phyloP scores from a whole-genome alignment of 2,113 vertebrate species.

The Heliornis fulica region DNA sequence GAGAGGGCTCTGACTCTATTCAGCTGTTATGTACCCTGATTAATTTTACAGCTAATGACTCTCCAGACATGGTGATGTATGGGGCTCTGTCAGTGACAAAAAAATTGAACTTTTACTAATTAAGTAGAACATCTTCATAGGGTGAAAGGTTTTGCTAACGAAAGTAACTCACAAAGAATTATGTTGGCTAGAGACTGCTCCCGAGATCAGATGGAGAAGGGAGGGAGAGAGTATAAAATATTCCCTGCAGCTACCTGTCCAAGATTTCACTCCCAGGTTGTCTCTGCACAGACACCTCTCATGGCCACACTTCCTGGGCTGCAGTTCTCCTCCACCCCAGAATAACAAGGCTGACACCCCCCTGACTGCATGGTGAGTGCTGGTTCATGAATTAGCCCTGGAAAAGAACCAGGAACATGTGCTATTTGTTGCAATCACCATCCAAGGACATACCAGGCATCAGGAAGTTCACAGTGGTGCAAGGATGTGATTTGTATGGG shows the following conservation, averaged over 20 bases:
- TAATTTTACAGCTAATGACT: conserved; percentile 72
- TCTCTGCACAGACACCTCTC: background rate
- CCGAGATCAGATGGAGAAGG: background rate
- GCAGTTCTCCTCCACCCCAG: background rate
- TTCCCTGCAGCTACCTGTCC: background rate
- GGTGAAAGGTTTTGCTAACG: conserved; percentile 74
- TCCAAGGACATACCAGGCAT: background rate
- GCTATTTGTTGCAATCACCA: background rate
- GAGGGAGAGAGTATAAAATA: background rate
- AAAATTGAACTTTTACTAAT: conserved; percentile 74
- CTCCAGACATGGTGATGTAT: conserved; percentile 65
- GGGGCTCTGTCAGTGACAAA: conserved; percentile 58
- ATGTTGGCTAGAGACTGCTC: conserved; percentile 53
- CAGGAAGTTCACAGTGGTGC: rapidly evolving
- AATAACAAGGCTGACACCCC: background rate
- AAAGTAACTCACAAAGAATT: conserved; percentile 74
- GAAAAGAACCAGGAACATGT: background rate
- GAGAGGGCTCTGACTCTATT: conserved; percentile 19
- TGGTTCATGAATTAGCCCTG: background rate
- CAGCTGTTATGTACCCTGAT: conserved; percentile 53
- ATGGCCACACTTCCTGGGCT: background rate
- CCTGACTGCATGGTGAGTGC: background rate
- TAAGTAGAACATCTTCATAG: conserved; percentile 71
- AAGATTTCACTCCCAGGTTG: background rate
- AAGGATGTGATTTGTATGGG: background rate